phyloP scores from a whole-genome alignment of 1,140 invertebrate genomes.

The Papilio polyxenes region DNA sequence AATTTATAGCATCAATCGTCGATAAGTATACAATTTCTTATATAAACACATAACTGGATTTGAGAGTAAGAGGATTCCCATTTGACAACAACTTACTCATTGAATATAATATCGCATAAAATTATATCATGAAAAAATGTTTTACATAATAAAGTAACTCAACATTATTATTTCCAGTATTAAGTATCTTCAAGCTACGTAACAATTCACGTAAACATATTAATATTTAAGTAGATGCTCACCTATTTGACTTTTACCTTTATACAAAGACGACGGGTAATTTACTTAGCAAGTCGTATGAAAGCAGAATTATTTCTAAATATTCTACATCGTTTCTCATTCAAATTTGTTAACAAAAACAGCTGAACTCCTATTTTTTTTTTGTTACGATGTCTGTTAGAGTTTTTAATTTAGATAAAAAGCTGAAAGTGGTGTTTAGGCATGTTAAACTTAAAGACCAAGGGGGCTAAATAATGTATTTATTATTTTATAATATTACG shows the following conservation, averaged over 20 bases:
- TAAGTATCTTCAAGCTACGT: slow-evolving; percentile 16
- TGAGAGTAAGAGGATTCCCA: no score
- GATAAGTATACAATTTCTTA: no score
- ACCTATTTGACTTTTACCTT: slow-evolving; percentile 50
- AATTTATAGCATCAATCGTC: no score
- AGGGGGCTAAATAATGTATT: no score
- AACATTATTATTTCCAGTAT: slow-evolving; percentile 18
- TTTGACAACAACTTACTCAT: no score
- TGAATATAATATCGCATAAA: background rate
- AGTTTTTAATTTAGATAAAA: no score
- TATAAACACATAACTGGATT: no score
- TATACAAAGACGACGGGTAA: slow-evolving; percentile 50
- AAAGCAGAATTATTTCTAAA: slow-evolving; percentile 43
- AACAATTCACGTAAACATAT: slow-evolving; percentile 42
- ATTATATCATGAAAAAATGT: background rate
- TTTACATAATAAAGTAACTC: slow-evolving; percentile 21
- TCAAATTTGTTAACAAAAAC: background rate
- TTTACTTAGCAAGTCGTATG: slow-evolving; percentile 44
- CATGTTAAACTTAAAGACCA: no score
- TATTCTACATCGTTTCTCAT: slow-evolving; percentile 30
- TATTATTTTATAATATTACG: no score
- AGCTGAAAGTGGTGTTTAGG: no score
- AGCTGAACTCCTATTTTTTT: background rate
- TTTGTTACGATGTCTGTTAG: background rate
- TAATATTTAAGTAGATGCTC: slow-evolving; percentile 51